phyloP scores from a whole-genome alignment of 2,113 vertebrate genomes.

The Etia nguti region DNA sequence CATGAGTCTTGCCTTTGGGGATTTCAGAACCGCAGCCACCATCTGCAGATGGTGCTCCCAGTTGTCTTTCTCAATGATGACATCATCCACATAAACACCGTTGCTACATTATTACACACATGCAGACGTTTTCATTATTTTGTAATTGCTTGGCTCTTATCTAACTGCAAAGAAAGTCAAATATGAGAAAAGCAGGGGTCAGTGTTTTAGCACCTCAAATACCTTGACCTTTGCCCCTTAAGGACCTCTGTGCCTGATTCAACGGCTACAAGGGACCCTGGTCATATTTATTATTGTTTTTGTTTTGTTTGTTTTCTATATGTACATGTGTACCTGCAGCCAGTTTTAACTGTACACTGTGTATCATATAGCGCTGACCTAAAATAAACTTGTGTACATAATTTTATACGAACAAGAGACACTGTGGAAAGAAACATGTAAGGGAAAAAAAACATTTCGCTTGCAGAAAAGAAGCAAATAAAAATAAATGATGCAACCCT shows the following conservation, averaged over 20 bases:
- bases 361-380: background rate
- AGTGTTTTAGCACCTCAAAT: constrained; percentile 47
- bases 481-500: background rate
- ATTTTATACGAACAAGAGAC: background rate
- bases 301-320: background rate
- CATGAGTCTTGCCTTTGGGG: constrained; percentile 17
- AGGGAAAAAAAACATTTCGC: background rate
- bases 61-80: constrained; percentile 22
- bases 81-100: background rate
- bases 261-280: constrained; percentile 64
- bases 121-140: background rate
- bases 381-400: background rate
- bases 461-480: background rate
- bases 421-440: background rate
- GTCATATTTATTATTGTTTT: constrained; percentile 64
- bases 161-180: background rate
- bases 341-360: background rate
- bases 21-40: background rate
- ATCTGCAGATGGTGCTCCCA: constrained; percentile 26
- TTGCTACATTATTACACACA: background rate
- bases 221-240: constrained; percentile 77
- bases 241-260: constrained; percentile 68
- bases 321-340: background rate
- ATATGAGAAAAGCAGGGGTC: background rate
- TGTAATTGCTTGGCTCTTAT: background rate